These are phyloP conservation scores for Lasioglossum malachurum DNA, from an alignment of 2,888 invertebrate genomes.

Conservation along the genomic window DNA sequence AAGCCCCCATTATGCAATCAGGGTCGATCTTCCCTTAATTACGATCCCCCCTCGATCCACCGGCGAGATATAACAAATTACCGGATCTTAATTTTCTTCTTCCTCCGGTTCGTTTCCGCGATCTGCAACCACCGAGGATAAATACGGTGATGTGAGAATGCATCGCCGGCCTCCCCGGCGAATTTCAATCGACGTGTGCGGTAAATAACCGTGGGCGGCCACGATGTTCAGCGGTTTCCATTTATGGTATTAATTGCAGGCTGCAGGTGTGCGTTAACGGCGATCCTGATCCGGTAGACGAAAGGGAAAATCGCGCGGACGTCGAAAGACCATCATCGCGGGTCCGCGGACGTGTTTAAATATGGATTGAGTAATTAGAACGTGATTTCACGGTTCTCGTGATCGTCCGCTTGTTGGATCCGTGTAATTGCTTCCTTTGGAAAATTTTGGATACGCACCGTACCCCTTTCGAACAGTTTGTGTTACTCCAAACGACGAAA, in stretches of 20 bases:
- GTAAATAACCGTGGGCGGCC: not conserved
- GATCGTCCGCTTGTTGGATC: not conserved
- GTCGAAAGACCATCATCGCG: not conserved
- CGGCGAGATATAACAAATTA: constrained; percentile 52
- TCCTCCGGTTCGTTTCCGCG: constrained; percentile 50
- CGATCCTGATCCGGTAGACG: not conserved
- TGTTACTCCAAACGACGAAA: not conserved
- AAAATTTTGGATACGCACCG: not conserved
- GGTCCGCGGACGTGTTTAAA: not conserved
- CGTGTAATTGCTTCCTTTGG: not conserved
- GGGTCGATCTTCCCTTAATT: constrained; percentile 55
- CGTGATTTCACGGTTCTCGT: not conserved
- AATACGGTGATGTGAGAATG: constrained; percentile 15
- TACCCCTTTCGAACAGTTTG: not conserved
- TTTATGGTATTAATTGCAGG: not conserved
- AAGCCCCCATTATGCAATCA: constrained; percentile 50
- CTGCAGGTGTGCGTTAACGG: not conserved
- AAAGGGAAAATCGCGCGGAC: not conserved
- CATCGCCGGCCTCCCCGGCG: not conserved
- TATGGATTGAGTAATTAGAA: constrained; percentile 4
- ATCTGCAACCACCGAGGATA: constrained; percentile 13
- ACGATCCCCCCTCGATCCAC: constrained; percentile 39
- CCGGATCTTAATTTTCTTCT: constrained; percentile 58
- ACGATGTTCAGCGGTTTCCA: not conserved
- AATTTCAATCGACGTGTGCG: constrained; percentile 18